Percentiles rank a stretch among this genome's conserved stretches.
phyloP scores from a whole-genome alignment of 2,888 invertebrate genomes.

The Nemoura dubitans region DNA sequence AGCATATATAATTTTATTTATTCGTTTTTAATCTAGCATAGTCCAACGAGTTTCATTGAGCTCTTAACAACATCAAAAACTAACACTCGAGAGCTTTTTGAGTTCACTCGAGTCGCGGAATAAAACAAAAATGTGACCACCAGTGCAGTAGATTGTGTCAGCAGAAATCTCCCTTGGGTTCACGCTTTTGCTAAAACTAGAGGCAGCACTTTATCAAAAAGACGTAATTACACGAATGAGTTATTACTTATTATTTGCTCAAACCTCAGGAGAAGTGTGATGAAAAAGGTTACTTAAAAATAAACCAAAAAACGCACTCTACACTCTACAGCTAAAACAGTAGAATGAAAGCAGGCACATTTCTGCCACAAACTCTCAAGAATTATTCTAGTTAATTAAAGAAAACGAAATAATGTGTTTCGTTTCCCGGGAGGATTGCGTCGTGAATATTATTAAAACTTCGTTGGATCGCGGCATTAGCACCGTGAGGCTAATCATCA shows the following conservation, averaged over 20 bases:
- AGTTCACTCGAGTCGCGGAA: neutral
- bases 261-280: neutral
- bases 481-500: neutral
- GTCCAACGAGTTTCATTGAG: neutral
- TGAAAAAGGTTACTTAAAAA: neutral
- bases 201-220: neutral
- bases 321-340: neutral
- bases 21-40: neutral
- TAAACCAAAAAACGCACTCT: neutral
- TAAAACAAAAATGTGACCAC: neutral
- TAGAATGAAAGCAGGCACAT: neutral
- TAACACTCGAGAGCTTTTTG: neutral
- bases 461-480: neutral
- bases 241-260: slow-evolving; percentile 12
- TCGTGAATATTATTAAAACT: neutral
- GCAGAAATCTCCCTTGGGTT: neutral
- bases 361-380: neutral
- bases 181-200: neutral
- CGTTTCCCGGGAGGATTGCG: neutral
- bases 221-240: slow-evolving; percentile 4
- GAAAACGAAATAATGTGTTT: slow-evolving; percentile 7
- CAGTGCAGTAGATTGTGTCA: neutral
- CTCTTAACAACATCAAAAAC: neutral
- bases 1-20: neutral
- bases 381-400: neutral